Conservation (phyloP, 1,140 invertebrate species). For the Gonatopus flavifemur region DNA sequence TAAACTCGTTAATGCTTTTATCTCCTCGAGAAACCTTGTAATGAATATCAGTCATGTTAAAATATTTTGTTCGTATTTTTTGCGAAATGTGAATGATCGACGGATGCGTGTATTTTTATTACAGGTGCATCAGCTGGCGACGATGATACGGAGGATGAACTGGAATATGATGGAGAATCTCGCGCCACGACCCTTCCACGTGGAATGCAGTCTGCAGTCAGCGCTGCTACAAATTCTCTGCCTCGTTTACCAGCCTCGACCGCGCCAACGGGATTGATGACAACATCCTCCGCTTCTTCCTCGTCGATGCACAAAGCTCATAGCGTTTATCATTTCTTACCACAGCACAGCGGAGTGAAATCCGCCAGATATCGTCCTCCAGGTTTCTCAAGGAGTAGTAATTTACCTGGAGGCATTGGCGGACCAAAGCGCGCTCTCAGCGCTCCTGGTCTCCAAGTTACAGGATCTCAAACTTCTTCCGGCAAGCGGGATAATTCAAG, state of each 20-base stretch:
- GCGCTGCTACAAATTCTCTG: conserved; percentile 71
- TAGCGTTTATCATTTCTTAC: conserved; percentile 65
- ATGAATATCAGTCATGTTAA: too few relatives aligned
- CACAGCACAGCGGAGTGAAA: conserved; percentile 68
- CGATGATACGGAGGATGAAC: conserved; percentile 66
- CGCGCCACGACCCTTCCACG: conserved; percentile 66
- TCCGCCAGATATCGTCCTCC: conserved; percentile 84
- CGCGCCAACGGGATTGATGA: conserved; percentile 53
- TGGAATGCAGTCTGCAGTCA: conserved; percentile 62
- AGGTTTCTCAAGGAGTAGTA: conserved; percentile 63
- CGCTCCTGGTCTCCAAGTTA: conserved; percentile 69
- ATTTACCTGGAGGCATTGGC: conserved; percentile 45
- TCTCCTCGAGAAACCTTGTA: too few relatives aligned
- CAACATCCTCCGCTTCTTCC: conserved; percentile 49
- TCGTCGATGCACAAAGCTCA: conserved; percentile 71
- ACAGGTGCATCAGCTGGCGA: conserved; percentile 62
- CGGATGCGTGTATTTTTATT: not conserved
- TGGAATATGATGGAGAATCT: conserved; percentile 52
- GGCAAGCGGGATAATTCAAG: conserved; percentile 42
- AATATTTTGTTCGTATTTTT: too few relatives aligned
- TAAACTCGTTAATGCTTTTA: too few relatives aligned
- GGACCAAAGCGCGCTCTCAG: conserved; percentile 71
- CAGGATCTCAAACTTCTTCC: conserved; percentile 37
- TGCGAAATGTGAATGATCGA: not conserved
- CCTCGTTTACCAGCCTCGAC: conserved; percentile 69